Conservation (phyloP, 2,888 invertebrate species). For the Melieria crassipennis region DNA sequence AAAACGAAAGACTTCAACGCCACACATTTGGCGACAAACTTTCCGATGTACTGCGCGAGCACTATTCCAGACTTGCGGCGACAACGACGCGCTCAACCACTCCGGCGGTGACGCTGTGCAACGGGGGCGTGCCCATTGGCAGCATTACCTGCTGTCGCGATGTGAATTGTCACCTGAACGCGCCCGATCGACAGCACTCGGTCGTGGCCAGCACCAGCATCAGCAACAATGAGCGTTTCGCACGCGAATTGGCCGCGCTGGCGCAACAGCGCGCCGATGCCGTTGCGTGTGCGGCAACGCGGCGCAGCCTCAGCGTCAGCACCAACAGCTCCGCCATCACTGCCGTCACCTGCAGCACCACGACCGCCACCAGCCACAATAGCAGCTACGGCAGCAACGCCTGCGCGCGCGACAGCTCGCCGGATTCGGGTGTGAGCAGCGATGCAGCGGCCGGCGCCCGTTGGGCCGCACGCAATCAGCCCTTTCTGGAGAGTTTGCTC, state of each 20-base stretch:
- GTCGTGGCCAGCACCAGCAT: slow-evolving; percentile 31
- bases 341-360: slow-evolving; percentile 19
- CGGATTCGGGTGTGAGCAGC: slow-evolving; percentile 45
- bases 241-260: neutral
- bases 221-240: neutral
- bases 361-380: slow-evolving; percentile 35
- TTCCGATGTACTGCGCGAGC: slow-evolving; percentile 41
- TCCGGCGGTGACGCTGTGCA: slow-evolving; percentile 19
- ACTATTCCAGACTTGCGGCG: slow-evolving; percentile 42
- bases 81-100: slow-evolving; percentile 24
- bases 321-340: slow-evolving; percentile 15
- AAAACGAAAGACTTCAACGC: slow-evolving; percentile 64
- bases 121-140: slow-evolving; percentile 40
- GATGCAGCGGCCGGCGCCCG: slow-evolving; percentile 38
- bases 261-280: neutral
- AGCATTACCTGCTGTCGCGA: slow-evolving; percentile 55
- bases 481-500: slow-evolving; percentile 51
- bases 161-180: slow-evolving; percentile 57
- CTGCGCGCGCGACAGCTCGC: slow-evolving; percentile 37
- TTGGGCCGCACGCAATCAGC: slow-evolving; percentile 31
- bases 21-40: slow-evolving; percentile 52
- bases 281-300: neutral
- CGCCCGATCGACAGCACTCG: slow-evolving; percentile 35
- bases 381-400: slow-evolving; percentile 21
- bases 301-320: slow-evolving; percentile 14